Evolutionary conservation across 1,140 invertebrate genomes (phyloP).

Genomic region (Micrasema minimum): DNA sequence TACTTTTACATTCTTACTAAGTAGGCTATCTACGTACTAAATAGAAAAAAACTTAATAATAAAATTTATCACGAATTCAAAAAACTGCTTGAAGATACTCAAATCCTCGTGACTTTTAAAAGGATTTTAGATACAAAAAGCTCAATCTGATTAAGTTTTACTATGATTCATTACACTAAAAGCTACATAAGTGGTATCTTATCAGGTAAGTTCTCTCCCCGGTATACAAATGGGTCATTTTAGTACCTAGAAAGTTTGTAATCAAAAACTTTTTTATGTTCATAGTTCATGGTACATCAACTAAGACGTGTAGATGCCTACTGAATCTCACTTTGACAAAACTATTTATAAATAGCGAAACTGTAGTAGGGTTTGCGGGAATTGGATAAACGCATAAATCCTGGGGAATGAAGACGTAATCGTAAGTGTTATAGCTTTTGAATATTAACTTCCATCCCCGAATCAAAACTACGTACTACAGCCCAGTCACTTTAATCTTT

Average conservation of each 20-base stretch:
- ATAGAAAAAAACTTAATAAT: too few relatives aligned
- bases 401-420: too few relatives aligned
- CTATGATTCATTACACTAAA: conserved; percentile 27
- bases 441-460: too few relatives aligned
- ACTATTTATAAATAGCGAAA: conserved; percentile 26
- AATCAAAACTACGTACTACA: too few relatives aligned
- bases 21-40: too few relatives aligned
- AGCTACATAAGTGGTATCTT: conserved; percentile 22
- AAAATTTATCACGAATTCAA: too few relatives aligned
- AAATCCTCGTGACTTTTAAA: too few relatives aligned
- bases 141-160: conserved; percentile 21
- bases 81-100: too few relatives aligned
- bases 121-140: too few relatives aligned
- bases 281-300: neutral
- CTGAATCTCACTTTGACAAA: conserved; percentile 6
- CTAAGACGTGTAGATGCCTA: neutral
- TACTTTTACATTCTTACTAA: too few relatives aligned
- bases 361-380: conserved; percentile 7
- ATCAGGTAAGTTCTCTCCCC: conserved; percentile 12
- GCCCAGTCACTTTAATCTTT: too few relatives aligned
- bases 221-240: conserved; percentile 30
- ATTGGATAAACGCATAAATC: conserved; percentile 23
- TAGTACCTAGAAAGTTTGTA: conserved; percentile 26
- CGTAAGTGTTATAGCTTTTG: too few relatives aligned
- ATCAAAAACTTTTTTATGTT: conserved; percentile 33